Base-by-base conservation (phyloP, 2,888 invertebrate genomes). In the Dione juno region DNA sequence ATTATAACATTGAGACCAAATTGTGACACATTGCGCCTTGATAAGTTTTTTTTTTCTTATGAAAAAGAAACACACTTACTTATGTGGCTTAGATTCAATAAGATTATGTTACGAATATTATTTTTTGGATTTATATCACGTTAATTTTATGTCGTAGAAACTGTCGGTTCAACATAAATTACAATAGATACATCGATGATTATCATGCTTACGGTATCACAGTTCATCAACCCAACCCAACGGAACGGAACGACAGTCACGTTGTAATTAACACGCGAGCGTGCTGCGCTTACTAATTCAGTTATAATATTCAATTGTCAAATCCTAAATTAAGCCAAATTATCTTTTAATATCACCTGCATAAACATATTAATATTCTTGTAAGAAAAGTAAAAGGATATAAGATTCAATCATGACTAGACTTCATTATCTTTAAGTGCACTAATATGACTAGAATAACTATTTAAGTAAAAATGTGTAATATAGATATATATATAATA, bases 211-310 rank as follows among this genome's bases (percentile, higher is more conserved):
- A 87, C 87, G 82, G 87, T 84, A 85, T 76, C 74, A 75, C 72
- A 77, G 89, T 86, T 89, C 90, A 81, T 84, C 84, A 88, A 89
- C 88, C 90, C 84, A 80, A 64, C 52, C 71, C 71, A 77, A 78
- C 76, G 72, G 74, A 77, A 87, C 84, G 82, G 75, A 77, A 87
- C 84, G 82, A 74, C 79, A 74, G 81, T 85, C 88, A 89, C 88
- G 88, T 88, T 81, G 78, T 82, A 83, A 86, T 87, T 86, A 86
- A 85, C 83, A 84, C 80, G 73, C 74, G 74, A 19, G 73, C 88
- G 86, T 86, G 86, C 74, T 72, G 54, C 58, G 84, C 78, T 16
- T 35, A 10, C 16, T 43, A 61, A 61, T 61, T 43, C 2, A 6
- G 14, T n/a, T 21, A 28, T 28, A 13, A 11, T 35, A 45, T 2